Conservation (phyloP, 1,140 invertebrate genomes). For the Lucilia sericata region DNA sequence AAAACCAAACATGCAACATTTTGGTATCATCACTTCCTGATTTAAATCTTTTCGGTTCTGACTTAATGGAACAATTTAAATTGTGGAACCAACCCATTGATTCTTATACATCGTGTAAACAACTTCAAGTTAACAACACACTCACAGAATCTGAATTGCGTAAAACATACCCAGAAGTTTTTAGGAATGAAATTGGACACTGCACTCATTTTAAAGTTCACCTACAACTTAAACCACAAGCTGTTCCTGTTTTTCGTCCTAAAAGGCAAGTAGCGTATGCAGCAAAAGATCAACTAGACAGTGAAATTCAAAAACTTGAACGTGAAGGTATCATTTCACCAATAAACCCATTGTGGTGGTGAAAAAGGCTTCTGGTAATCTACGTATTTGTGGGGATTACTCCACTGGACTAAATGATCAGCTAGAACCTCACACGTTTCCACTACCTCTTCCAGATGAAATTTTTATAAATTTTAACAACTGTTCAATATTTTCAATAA, state of each 20-base stretch:
- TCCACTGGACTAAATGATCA: conserved; percentile 31
- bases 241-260: not conserved
- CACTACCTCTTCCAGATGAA: conserved; percentile 44
- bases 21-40: not conserved
- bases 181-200: conserved; percentile 8
- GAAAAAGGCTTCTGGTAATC: conserved; percentile 45
- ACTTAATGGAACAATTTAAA: conserved; percentile 40
- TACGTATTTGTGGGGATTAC: conserved; percentile 50
- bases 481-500: not conserved
- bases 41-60: conserved; percentile 23
- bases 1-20: not conserved
- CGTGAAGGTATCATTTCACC: too few species aligned
- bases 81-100: conserved; percentile 25
- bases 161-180: not conserved
- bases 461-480: conserved; percentile 37
- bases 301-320: too few species aligned
- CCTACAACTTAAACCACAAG: conserved; percentile 16
- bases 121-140: too few species aligned
- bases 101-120: too few species aligned
- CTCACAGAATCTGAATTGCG: too few species aligned
- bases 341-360: conserved; percentile 63
- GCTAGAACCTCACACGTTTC: conserved; percentile 36
- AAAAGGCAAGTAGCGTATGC: not conserved
- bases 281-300: not conserved
- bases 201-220: conserved; percentile 30